Conservation (phyloP, 2,113 vertebrate genomes). For the Harpagus bidentatus region DNA sequence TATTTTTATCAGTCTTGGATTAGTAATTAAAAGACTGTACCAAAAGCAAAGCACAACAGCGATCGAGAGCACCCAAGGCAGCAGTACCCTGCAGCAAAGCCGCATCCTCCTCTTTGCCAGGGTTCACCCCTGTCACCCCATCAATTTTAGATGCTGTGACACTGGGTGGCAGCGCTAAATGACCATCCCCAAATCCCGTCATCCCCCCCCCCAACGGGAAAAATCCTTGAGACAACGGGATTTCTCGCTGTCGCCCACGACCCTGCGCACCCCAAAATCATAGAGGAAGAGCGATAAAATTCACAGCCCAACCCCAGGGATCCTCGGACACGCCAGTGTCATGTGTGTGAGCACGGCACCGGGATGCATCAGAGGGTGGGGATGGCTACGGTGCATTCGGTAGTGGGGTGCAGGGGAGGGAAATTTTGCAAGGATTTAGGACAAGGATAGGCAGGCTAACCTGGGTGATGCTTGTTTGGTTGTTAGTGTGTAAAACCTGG, state of each 20-base stretch:
- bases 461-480: too few relatives aligned
- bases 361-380: not conserved
- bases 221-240: not conserved
- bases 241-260: not conserved
- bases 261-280: not conserved
- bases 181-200: not conserved
- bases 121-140: not conserved
- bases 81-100: not conserved
- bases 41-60: not conserved
- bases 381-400: too few relatives aligned
- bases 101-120: not conserved
- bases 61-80: not conserved
- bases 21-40: not conserved
- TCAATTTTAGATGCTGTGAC: not conserved
- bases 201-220: not conserved
- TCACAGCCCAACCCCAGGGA: not conserved
- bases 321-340: rapidly evolving
- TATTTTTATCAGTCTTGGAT: rapidly evolving
- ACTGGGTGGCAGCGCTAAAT: not conserved
- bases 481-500: too few relatives aligned
- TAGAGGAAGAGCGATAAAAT: not conserved
- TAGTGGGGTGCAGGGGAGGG: not conserved
- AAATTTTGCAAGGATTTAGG: not conserved
- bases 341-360: rapidly evolving
- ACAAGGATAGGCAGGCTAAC: not conserved